Conservation (phyloP, 2,113 vertebrate species). For the Actenoides lindsayi region DNA sequence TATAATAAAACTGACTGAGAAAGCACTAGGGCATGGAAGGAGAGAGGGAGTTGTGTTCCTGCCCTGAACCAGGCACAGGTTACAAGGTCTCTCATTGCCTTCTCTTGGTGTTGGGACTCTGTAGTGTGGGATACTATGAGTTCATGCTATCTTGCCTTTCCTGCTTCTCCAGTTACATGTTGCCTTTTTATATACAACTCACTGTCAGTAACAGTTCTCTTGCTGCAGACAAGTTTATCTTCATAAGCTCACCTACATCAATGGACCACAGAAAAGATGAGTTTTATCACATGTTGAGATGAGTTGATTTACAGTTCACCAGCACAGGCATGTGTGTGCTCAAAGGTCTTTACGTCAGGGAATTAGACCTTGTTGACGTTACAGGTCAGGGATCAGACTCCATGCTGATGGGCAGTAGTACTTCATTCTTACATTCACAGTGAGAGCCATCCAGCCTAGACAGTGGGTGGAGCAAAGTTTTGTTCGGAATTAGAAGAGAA, state of each 20-base stretch:
- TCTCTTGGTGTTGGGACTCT: background rate
- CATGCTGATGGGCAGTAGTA: background rate
- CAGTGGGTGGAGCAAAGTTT: background rate
- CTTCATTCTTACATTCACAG: background rate
- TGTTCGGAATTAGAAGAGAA: background rate
- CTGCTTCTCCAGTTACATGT: background rate
- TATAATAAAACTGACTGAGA: background rate
- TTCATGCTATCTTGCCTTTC: background rate
- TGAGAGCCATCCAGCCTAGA: background rate
- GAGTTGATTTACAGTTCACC: background rate
- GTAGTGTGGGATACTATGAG: background rate
- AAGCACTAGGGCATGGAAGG: background rate
- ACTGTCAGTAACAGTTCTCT: background rate
- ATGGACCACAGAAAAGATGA: background rate
- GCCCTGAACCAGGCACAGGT: background rate
- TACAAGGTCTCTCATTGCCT: background rate
- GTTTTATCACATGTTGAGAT: accelerated
- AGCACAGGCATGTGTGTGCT: accelerated
- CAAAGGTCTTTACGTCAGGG: background rate
- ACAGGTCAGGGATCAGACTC: slow-evolving; percentile 1
- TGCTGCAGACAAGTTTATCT: background rate
- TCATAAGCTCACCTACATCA: accelerated
- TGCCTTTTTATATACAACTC: background rate
- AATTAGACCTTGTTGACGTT: background rate
- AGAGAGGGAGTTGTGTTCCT: background rate